Conservation (phyloP, 2,888 invertebrate genomes). For the Pristionchus japonicus region DNA sequence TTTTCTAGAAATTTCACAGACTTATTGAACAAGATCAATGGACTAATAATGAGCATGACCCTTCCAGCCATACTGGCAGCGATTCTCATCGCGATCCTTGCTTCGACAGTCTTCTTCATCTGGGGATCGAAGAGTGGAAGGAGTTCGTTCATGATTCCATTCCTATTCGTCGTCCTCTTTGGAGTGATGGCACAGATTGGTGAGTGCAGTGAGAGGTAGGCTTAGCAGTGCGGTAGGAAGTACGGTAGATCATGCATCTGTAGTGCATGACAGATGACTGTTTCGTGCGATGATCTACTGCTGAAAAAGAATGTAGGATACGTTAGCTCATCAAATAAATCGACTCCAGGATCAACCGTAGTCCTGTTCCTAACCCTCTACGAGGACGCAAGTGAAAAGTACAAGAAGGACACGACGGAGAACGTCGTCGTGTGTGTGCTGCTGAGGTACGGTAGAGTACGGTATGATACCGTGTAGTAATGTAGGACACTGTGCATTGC, state of each 20-base stretch:
- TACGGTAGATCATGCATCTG: not conserved
- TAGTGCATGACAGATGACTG: too few relatives aligned
- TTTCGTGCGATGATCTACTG: too few relatives aligned
- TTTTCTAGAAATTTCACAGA: too few relatives aligned
- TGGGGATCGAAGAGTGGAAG: not conserved
- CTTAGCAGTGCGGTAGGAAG: not conserved
- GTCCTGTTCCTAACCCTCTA: slow-evolving; percentile 39
- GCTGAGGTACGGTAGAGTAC: slow-evolving; percentile 9
- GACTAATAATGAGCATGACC: too few relatives aligned
- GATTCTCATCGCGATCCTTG: slow-evolving; percentile 4
- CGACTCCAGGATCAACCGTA: slow-evolving; percentile 30
- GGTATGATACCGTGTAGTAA: not conserved
- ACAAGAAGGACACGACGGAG: not conserved
- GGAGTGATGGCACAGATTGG: slow-evolving; percentile 28
- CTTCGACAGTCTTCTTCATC: not conserved
- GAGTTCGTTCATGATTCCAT: slow-evolving; percentile 25
- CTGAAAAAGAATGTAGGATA: too few relatives aligned
- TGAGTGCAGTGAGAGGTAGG: not conserved
- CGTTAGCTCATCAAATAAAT: too few relatives aligned
- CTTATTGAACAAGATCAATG: too few relatives aligned
- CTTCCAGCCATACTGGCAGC: slow-evolving; percentile 12
- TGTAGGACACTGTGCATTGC: too few relatives aligned
- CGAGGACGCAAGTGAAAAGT: slow-evolving; percentile 14
- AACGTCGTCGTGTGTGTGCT: not conserved
- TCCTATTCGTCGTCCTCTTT: slow-evolving; percentile 32